These are phyloP conservation scores for Crocidura indochinensis DNA, from an alignment of 2,797 vertebrate species.

Conservation along the genomic window DNA sequence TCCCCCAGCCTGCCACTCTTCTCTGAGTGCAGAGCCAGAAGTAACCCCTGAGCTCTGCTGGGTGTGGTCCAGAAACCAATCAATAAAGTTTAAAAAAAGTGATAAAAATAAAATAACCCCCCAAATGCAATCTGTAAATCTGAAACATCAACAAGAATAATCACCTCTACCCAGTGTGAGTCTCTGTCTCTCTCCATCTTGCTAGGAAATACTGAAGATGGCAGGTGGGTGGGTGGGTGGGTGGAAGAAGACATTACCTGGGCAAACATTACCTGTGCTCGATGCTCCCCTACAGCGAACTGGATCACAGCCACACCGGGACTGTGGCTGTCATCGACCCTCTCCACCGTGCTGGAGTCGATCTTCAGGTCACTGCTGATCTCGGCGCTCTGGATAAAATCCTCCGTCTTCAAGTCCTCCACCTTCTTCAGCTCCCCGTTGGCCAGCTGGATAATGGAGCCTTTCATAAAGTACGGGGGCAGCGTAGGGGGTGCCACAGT, in stretches of 20 bases:
- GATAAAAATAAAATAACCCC: too few relatives aligned
- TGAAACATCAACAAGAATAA: too few relatives aligned
- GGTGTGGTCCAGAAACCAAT: too few relatives aligned
- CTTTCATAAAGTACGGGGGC: conserved; percentile 98
- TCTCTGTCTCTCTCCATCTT: too few relatives aligned
- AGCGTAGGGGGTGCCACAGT: conserved; percentile 93
- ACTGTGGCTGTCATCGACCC: conserved; percentile 95
- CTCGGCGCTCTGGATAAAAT: conserved; percentile 99
- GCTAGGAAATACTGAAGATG: too few relatives aligned
- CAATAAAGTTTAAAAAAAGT: too few relatives aligned
- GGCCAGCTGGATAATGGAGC: conserved; percentile 99
- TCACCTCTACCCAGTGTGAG: too few relatives aligned
- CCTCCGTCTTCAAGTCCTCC: conserved; percentile 98
- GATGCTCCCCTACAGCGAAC: conserved; percentile 98
- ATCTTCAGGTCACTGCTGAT: conserved; percentile 99
- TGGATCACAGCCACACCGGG: conserved; percentile 96
- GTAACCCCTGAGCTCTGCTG: too few relatives aligned
- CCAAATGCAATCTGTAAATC: too few relatives aligned
- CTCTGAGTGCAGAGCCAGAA: too few relatives aligned
- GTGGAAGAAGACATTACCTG: neutral
- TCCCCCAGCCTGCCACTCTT: too few relatives aligned
- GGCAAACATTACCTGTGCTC: conserved; percentile 94
- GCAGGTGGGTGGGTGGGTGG: too few relatives aligned
- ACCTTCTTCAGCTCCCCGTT: conserved; percentile 98
- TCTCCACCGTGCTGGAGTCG: conserved; percentile 98